Evolutionary conservation across 2,113 vertebrate species (phyloP).

Genomic region (Candoia aspera): DNA sequence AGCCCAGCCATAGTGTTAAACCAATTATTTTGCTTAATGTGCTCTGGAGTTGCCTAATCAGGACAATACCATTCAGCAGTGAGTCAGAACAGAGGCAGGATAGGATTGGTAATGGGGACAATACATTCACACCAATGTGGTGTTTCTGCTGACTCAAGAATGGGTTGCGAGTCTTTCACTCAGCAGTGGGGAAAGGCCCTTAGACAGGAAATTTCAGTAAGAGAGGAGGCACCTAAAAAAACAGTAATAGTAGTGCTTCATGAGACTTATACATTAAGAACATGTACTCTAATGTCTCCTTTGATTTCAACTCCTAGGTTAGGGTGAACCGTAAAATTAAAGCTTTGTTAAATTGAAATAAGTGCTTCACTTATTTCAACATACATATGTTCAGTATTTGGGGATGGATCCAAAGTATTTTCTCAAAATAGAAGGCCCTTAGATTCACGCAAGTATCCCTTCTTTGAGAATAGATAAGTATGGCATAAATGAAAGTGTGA

Average conservation of each 20-base stretch:
- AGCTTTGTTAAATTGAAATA: background rate
- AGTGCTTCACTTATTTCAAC: background rate
- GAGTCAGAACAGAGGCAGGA: background rate
- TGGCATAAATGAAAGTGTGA: background rate
- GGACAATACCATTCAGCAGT: background rate
- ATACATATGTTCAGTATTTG: background rate
- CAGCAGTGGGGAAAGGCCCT: background rate
- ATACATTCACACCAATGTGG: background rate
- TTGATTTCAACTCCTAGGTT: background rate
- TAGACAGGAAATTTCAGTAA: background rate
- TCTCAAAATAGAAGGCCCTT: background rate
- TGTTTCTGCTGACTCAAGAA: background rate
- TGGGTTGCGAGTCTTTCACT: background rate
- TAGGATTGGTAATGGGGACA: background rate
- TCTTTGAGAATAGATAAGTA: background rate
- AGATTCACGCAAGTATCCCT: background rate
- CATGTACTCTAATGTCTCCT: background rate
- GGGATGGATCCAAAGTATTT: background rate
- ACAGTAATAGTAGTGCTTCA: no score
- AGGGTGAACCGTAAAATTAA: background rate
- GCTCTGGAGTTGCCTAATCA: background rate
- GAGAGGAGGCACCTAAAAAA: background rate
- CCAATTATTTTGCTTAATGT: background rate
- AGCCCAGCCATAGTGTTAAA: background rate
- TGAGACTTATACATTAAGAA: background rate